Evolutionary conservation across 1,140 invertebrate genomes (phyloP).

Genomic region (Diachasma alloeum): DNA sequence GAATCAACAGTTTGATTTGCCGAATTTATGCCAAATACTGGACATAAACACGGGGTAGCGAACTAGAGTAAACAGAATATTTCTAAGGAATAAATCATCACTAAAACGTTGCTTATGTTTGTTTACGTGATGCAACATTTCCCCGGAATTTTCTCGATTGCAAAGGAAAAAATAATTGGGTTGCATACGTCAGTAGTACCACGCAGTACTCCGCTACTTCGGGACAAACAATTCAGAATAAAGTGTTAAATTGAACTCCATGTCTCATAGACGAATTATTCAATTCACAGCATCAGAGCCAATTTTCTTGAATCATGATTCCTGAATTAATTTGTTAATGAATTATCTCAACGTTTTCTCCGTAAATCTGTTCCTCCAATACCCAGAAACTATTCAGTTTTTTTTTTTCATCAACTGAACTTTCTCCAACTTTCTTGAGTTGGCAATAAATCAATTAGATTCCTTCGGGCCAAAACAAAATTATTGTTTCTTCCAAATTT

Average conservation of each 20-base stretch:
- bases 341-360: not conserved
- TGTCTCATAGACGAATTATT: not conserved
- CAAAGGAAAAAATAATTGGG: conserved; percentile 1
- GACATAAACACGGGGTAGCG: no score
- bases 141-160: not conserved
- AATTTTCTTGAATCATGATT: not conserved
- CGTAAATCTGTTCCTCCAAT: conserved; percentile 19
- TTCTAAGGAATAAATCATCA: no score
- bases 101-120: not conserved
- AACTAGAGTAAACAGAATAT: no score
- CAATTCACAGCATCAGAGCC: not conserved
- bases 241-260: conserved; percentile 1
- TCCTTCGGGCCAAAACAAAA: no score
- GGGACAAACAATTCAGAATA: not conserved
- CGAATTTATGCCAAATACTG: no score
- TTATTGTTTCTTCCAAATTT: no score
- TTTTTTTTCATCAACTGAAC: not conserved
- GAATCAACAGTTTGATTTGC: no score
- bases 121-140: not conserved
- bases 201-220: not conserved
- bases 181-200: not conserved
- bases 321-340: conserved; percentile 5
- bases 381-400: not conserved
- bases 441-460: not conserved
- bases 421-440: not conserved